phyloP scores from a whole-genome alignment of 2,797 vertebrate genomes.

The Apodemus agrarius region DNA sequence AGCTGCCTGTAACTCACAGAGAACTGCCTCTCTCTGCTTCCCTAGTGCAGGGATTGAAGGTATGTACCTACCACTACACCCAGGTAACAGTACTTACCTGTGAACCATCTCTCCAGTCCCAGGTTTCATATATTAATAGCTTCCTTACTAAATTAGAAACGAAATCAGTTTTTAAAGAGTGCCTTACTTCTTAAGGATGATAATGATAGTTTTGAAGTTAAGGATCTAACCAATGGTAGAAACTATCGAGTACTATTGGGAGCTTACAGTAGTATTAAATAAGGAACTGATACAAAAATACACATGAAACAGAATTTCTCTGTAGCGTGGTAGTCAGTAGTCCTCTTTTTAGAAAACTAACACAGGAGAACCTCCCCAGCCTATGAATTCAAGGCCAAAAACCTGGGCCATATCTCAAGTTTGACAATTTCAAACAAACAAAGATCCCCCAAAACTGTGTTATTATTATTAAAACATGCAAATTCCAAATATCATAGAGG shows the following conservation, averaged over 20 bases:
- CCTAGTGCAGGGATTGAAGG: not conserved
- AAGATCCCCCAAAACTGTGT: not conserved
- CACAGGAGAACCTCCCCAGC: not conserved
- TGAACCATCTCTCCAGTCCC: not conserved
- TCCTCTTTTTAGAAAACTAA: not conserved
- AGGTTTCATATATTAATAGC: slow-evolving; percentile 37
- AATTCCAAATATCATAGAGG: slow-evolving; percentile 31
- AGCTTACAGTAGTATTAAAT: slow-evolving; percentile 8
- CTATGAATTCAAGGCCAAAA: not conserved
- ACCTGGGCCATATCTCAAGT: not conserved
- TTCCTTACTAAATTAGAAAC: slow-evolving; percentile 39
- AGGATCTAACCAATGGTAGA: not conserved
- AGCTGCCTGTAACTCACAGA: not conserved
- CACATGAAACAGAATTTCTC: not conserved
- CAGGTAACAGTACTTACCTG: not conserved
- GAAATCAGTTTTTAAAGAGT: not conserved
- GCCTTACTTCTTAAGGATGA: not conserved
- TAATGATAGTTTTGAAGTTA: not conserved
- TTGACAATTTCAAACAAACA: not conserved
- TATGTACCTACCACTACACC: too few relatives aligned
- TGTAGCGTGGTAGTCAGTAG: not conserved
- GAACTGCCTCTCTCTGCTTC: not conserved
- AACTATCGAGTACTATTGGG: slow-evolving; percentile 25
- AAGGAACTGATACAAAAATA: slow-evolving; percentile 15
- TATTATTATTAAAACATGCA: slow-evolving; percentile 2